phyloP scores from a whole-genome alignment of 2,113 vertebrate genomes.

The Oreamnos americanus region DNA sequence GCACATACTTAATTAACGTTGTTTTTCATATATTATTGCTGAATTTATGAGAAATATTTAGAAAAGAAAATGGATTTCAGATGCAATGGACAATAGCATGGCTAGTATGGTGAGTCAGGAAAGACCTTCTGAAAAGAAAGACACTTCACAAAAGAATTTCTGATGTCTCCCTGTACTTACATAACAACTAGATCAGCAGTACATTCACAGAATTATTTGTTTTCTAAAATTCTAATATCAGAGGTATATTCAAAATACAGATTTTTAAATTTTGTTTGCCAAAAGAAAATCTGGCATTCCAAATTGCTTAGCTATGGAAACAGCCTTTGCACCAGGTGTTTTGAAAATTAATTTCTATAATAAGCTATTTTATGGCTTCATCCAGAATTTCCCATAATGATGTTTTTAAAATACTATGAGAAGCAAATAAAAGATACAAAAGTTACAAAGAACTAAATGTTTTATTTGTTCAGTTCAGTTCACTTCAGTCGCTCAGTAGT shows the following conservation, averaged over 20 bases:
- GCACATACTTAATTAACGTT: not conserved
- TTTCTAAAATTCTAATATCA: slow-evolving; percentile 13
- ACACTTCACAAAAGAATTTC: not conserved
- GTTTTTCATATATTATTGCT: not conserved
- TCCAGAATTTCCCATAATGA: not conserved
- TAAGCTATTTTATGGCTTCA: not conserved
- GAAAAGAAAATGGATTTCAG: not conserved
- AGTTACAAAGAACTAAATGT: not conserved
- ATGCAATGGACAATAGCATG: not conserved
- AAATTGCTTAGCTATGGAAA: not conserved
- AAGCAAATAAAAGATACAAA: not conserved
- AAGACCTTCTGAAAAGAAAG: not conserved
- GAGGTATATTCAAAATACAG: not conserved
- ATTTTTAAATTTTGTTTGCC: not conserved
- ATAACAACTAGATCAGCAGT: not conserved
- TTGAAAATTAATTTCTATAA: not conserved
- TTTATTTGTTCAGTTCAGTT: not conserved
- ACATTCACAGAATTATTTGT: not conserved
- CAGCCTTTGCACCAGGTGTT: not conserved
- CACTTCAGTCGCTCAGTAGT: too few relatives aligned
- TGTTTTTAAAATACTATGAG: not conserved
- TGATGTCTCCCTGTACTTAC: not conserved
- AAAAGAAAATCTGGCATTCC: not conserved
- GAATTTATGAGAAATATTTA: not conserved
- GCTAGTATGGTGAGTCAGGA: not conserved